Conservation (phyloP, 2,797 vertebrate genomes). For the Enteromius trimaculatus region DNA sequence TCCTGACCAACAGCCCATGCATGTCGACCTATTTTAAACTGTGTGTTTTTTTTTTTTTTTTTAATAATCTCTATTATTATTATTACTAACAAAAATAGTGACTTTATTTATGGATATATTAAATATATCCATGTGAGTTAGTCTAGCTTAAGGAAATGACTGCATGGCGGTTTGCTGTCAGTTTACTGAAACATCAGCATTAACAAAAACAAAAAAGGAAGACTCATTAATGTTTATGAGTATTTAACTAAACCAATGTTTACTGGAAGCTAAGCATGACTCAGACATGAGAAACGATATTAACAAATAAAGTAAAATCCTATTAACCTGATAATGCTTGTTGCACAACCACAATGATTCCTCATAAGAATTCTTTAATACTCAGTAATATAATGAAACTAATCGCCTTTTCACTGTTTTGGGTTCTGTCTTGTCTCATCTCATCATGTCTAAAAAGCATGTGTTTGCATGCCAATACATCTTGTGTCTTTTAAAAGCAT, state of each 20-base stretch:
- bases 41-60: not conserved
- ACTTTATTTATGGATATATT: conserved; percentile 2
- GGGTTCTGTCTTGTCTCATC: conserved; percentile 27
- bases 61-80: not conserved
- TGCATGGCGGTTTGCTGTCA: not conserved
- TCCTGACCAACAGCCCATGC: not conserved
- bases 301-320: not conserved
- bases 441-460: conserved; percentile 37
- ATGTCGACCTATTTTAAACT: not conserved
- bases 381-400: not conserved
- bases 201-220: not conserved
- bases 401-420: not conserved
- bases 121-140: not conserved
- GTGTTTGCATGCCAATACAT: conserved; percentile 51
- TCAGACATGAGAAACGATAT: not conserved
- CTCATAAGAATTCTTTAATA: not conserved
- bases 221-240: not conserved
- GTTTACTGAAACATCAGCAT: not conserved
- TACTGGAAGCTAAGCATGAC: not conserved
- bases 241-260: conserved; percentile 4
- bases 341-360: not conserved
- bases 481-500: conserved; percentile 38
- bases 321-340: not conserved
- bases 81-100: not conserved
- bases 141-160: not conserved